Evolutionary conservation across 2,888 invertebrate genomes (phyloP), one percentile per base, ranked within the genome.

Genomic region (Dolomedes plantarius): DNA sequence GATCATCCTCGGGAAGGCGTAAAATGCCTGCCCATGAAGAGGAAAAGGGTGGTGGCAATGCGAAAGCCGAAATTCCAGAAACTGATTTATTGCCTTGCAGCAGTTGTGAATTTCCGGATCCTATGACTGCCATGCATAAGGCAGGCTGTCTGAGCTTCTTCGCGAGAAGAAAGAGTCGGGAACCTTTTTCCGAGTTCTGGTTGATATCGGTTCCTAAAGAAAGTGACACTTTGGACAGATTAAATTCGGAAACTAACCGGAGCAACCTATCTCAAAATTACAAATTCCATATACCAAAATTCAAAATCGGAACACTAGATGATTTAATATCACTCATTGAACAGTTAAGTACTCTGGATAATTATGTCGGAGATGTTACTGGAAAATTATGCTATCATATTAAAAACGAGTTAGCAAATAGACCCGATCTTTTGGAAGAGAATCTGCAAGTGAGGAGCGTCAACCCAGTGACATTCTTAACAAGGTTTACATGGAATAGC

Each of bases 231-330:
- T 72, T 50, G 13, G 19, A 32, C 1, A 39, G 39, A 19, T 41
- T 85, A n/a, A 85, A 67, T 2, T 27, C 31, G 0, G 41, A 13
- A 13, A 85, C 83, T 1, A 27, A 27, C 5, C 13, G 27, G 2
- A 23, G 29, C 0, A 28, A 41, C 11, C 32, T 85, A 1, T 85
- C 83, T 0, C 36, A 56, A 0, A 85, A 85, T 11, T 85, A 73
- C 56, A 85, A 85, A n/a, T 77, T 85, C 16, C 83, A 85, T 23
- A 62, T 78, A 1, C 83, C 83, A 1, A 16, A 31, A 7, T 68
- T 85, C 16, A 65, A 56, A n/a, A 19, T 67, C 5, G 77, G 83
- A 1, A 78, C 65, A 3, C 16, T 73, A 13, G 67, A 85, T 16
- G 39, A 41, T 7, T 56, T 85, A 0, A 31, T 85, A 16, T 16